Conservation (phyloP, 1,140 invertebrate species). For the Temnothorax longispinosus region DNA sequence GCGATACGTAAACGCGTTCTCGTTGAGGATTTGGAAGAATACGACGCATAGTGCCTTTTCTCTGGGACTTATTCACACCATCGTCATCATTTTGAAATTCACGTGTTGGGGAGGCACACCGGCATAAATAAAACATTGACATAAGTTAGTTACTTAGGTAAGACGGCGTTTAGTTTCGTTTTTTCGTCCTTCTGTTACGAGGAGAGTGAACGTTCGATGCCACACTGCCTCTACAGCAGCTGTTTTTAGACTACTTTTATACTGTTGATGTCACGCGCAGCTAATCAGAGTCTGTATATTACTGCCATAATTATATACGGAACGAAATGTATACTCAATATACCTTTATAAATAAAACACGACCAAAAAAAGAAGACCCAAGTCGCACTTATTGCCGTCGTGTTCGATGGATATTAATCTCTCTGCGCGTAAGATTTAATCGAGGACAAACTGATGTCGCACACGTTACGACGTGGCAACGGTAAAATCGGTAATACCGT, state of each 20-base stretch:
- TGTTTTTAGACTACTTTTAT: constrained; percentile 80
- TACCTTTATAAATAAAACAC: constrained; percentile 83
- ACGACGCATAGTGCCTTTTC: constrained; percentile 80
- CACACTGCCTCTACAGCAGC: constrained; percentile 77
- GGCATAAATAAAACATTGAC: constrained; percentile 65
- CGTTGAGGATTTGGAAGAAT: constrained; percentile 65
- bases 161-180: constrained; percentile 53
- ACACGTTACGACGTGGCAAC: background rate
- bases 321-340: constrained; percentile 81
- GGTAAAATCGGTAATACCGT: background rate
- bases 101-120: constrained; percentile 77
- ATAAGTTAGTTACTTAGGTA: constrained; percentile 68
- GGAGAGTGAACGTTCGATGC: constrained; percentile 72
- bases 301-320: constrained; percentile 81
- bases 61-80: constrained; percentile 74
- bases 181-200: constrained; percentile 65
- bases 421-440: background rate
- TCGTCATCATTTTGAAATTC: constrained; percentile 57
- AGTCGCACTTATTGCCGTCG: background rate
- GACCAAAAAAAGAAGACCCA: constrained; percentile 59
- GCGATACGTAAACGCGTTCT: background rate
- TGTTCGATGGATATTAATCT: background rate
- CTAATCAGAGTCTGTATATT: constrained; percentile 80
- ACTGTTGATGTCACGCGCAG: constrained; percentile 80
- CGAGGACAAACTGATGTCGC: background rate